phyloP scores from a whole-genome alignment of 2,113 vertebrate species.

The Murina feae region DNA sequence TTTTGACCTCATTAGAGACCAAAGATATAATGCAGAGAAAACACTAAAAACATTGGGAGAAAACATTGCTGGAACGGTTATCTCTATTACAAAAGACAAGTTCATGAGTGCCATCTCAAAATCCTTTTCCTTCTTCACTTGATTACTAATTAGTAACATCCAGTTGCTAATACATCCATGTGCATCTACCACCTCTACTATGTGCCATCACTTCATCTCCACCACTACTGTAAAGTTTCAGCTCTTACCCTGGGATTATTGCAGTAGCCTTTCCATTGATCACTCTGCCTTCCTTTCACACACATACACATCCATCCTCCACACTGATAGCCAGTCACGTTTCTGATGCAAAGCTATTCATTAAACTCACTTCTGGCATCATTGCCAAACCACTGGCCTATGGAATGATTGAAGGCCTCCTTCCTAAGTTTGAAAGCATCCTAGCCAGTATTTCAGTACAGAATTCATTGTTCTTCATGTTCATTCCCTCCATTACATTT shows the following conservation, averaged over 20 bases:
- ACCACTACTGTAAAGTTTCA: background rate
- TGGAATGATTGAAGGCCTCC: too few species aligned
- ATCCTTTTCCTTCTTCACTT: background rate
- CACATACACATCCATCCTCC: background rate
- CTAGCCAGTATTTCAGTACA: background rate
- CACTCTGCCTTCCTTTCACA: background rate
- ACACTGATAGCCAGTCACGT: background rate
- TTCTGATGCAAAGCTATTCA: background rate
- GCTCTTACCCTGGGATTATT: background rate
- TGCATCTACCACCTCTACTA: background rate
- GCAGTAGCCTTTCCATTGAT: background rate
- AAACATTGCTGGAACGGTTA: background rate
- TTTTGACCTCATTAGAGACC: background rate
- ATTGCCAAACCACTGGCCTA: too few species aligned
- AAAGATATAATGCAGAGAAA: background rate
- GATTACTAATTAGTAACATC: background rate
- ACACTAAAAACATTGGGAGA: background rate
- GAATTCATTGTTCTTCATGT: background rate
- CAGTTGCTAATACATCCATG: background rate
- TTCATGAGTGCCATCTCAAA: too few species aligned
- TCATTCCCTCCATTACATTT: too few species aligned
- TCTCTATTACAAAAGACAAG: background rate
- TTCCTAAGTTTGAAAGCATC: too few species aligned
- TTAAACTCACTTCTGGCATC: background rate
- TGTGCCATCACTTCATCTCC: background rate